Base-by-base conservation (phyloP, 2,888 invertebrate species). In the Sthenelais limicola region DNA sequence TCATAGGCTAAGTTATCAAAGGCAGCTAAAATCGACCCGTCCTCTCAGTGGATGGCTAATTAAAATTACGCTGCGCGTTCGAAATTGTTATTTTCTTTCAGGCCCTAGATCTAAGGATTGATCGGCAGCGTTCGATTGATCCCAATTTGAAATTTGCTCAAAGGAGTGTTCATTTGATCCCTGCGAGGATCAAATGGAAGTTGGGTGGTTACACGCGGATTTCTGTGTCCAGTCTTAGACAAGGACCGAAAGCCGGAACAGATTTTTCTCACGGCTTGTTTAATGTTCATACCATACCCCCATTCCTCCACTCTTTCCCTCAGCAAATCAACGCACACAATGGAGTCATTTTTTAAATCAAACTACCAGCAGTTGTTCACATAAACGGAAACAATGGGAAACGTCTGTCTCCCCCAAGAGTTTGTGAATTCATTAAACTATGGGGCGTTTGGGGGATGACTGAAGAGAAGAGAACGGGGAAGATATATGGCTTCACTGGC, bases 241-340 rank as follows among this genome's bases (percentile, higher is more conserved):
- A n/a, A 15, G 1, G 30, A 56, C n/a, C n/a, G 56, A 33, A 56
- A 56, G 56, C 32, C 18, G 12, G 33, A 56, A 56, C 56, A 56
- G 32, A 32, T 56, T 56, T 56, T 56, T 32, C 56, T 56, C 56
- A 32, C 32, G 28, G 24, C 15, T 18, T 56, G 56, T 56, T 56
- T 56, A 56, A 56, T 56, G 56, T 56, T 56, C 56, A 56, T n/a
- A 56, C 56, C 30, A 56, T 56, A 21, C 52, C 26, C 52, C 48
- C 48, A 21, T 24, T 48, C 48, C n/a, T 15, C 52, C 52, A 2
- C 52, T 52, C 56, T 28, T 56, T 56, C 33, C 56, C 56, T 56
- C 28, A 33, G 56, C n/a, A n/a, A n/a, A n/a, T n/a, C n/a, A n/a
- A n/a, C n/a, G n/a, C 33, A 33, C 56, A 56, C 56, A 56, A 56